Conservation (phyloP, 2,888 invertebrate species). For the Lasioglossum oenotherae region DNA sequence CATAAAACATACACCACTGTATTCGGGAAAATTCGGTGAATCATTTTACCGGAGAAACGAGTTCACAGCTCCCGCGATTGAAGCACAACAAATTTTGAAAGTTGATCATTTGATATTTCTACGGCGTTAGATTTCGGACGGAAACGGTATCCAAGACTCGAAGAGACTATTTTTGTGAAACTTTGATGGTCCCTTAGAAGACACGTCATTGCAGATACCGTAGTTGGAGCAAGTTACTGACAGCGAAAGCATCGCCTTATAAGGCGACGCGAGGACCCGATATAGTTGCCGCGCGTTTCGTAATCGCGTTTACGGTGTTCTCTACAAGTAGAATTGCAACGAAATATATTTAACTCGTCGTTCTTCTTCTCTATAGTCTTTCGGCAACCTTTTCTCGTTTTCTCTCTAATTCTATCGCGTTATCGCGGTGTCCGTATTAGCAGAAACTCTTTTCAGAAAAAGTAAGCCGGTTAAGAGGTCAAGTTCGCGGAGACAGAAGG, state of each 20-base stretch:
- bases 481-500: neutral
- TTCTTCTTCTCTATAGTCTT: neutral
- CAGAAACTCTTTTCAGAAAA: neutral
- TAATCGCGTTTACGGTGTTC: constrained; percentile 21
- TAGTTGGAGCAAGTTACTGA: constrained; percentile 49
- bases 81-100: neutral
- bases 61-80: neutral
- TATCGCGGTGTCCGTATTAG: neutral
- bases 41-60: neutral
- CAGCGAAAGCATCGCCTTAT: constrained; percentile 62
- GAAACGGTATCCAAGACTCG: neutral
- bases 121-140: neutral
- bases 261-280: constrained; percentile 44
- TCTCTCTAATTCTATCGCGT: neutral
- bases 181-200: neutral
- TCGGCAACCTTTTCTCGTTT: neutral
- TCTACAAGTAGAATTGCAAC: neutral
- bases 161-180: neutral
- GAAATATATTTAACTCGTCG: neutral
- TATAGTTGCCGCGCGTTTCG: constrained; percentile 44
- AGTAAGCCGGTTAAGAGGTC: neutral
- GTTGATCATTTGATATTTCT: neutral
- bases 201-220: constrained; percentile 49
- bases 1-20: neutral
- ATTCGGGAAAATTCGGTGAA: neutral